Conservation (phyloP, 2,888 invertebrate species). For the Drosophila testacea region DNA sequence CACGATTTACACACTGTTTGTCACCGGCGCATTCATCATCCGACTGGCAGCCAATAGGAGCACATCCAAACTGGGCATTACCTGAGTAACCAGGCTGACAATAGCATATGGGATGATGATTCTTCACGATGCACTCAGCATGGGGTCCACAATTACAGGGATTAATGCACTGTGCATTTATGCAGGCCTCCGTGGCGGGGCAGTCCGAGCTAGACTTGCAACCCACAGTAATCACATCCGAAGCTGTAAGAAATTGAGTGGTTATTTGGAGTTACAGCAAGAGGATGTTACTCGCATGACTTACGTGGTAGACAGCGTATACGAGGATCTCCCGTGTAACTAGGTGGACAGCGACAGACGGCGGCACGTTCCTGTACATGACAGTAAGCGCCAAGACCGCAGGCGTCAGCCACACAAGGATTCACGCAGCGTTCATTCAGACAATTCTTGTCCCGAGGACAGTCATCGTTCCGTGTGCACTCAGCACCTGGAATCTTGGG, state of each 20-base stretch:
- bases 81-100: conserved; percentile 94
- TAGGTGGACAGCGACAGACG: conserved; percentile 92
- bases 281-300: conserved; percentile 72
- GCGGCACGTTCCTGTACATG: conserved; percentile 91
- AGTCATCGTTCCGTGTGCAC: conserved; percentile 92
- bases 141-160: conserved; percentile 95
- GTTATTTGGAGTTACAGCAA: background rate
- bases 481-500: conserved; percentile 86
- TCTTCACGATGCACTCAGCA: conserved; percentile 92
- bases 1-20: conserved; percentile 92
- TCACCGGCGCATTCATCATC: conserved; percentile 93
- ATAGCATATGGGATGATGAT: conserved; percentile 94
- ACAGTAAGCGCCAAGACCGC: conserved; percentile 93
- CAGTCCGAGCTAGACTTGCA: conserved; percentile 93
- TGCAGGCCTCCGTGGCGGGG: conserved; percentile 92
- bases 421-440: conserved; percentile 91
- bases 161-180: conserved; percentile 91
- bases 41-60: conserved; percentile 92
- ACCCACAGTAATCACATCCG: conserved; percentile 88
- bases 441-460: conserved; percentile 90
- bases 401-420: conserved; percentile 91
- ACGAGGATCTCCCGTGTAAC: conserved; percentile 90
- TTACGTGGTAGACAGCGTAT: conserved; percentile 92
- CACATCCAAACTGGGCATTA: conserved; percentile 93
- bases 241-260: conserved; percentile 84